Evolutionary conservation across 2,113 vertebrate species (phyloP).

Genomic region (Leucopsar rothschildi): DNA sequence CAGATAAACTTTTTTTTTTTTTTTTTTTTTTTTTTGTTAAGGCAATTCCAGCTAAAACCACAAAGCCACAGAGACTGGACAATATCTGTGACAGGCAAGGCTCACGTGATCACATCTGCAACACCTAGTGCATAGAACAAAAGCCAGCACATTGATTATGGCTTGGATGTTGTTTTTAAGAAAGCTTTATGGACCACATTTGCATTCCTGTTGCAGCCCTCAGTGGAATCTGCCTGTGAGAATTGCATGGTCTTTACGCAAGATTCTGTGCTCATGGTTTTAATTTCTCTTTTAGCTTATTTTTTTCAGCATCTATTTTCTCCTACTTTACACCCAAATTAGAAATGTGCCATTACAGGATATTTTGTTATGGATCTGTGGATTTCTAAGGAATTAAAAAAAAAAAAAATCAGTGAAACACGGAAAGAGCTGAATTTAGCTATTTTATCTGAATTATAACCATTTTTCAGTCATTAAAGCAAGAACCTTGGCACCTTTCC

Average conservation of each 20-base stretch:
- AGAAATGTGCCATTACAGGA: not conserved
- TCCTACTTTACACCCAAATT: not conserved
- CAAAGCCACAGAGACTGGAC: not conserved
- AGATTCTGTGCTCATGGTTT: not conserved
- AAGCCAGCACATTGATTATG: conserved; percentile 43
- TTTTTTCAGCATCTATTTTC: not conserved
- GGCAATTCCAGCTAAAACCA: not conserved
- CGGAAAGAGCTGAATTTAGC: not conserved
- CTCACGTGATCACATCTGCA: not conserved
- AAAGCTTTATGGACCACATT: conserved; percentile 25
- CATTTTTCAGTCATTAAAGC: not conserved
- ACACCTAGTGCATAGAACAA: conserved; percentile 52
- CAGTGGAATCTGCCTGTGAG: conserved; percentile 12
- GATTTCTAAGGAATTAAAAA: not conserved
- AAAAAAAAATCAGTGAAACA: not conserved
- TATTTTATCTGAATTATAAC: not conserved
- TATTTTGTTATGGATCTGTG: not conserved
- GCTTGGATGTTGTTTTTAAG: conserved; percentile 44
- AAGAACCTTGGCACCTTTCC: not conserved
- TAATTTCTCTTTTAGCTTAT: not conserved
- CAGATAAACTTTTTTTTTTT: not conserved
- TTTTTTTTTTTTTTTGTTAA: not conserved
- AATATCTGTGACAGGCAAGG: not conserved
- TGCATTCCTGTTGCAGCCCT: conserved; percentile 34
- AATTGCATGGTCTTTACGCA: not conserved